These are phyloP conservation scores for Hofmannophila pseudospretella DNA, from an alignment of 2,888 invertebrate species.

Conservation along the genomic window DNA sequence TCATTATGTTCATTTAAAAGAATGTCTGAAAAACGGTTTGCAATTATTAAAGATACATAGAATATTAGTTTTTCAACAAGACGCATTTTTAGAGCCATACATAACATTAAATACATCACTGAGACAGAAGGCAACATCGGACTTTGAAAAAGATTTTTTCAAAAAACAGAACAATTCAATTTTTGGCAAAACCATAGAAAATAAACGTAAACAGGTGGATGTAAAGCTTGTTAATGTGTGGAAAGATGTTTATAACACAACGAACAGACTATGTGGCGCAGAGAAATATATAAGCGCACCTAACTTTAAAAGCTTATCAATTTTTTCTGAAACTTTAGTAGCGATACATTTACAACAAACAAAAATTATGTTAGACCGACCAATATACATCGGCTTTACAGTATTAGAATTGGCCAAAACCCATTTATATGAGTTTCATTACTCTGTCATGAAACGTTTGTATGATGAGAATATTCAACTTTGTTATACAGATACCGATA, in stretches of 20 bases:
- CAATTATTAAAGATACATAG: slow-evolving; percentile 25
- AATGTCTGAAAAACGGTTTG: slow-evolving; percentile 25
- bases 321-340: slow-evolving; percentile 12
- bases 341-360: slow-evolving; percentile 7
- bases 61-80: slow-evolving; percentile 17
- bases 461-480: slow-evolving; percentile 1
- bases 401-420: slow-evolving; percentile 12
- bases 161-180: slow-evolving; percentile 7
- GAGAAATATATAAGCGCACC: slow-evolving; percentile 6
- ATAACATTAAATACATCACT: slow-evolving; percentile 14
- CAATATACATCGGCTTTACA: slow-evolving; percentile 10
- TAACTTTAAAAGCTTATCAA: slow-evolving; percentile 10
- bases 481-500: slow-evolving; percentile 17
- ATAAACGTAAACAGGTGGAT: slow-evolving; percentile 7
- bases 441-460: slow-evolving; percentile 7
- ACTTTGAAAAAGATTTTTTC: slow-evolving; percentile 4
- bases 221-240: slow-evolving; percentile 9
- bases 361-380: slow-evolving; percentile 8
- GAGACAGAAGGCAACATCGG: background rate
- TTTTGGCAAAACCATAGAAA: slow-evolving; percentile 12
- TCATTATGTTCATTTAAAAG: slow-evolving; percentile 26
- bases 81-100: no score
- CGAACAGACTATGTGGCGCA: slow-evolving; percentile 8
- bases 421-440: slow-evolving; percentile 15
- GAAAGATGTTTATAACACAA: slow-evolving; percentile 6